These are phyloP conservation scores for Synergus japonicus DNA, from an alignment of 2,888 invertebrate genomes.

Conservation along the genomic window DNA sequence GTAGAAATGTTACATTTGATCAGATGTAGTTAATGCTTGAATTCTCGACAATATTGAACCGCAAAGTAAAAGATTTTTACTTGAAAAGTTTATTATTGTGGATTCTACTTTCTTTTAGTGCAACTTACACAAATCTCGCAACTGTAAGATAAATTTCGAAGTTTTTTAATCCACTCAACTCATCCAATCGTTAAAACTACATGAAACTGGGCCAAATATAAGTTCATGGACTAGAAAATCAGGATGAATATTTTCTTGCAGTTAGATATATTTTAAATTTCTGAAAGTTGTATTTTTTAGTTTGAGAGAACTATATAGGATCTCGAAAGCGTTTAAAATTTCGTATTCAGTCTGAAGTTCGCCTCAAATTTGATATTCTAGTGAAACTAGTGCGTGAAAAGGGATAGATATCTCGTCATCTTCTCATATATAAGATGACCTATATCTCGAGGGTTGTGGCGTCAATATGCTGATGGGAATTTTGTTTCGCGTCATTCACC, in stretches of 20 bases:
- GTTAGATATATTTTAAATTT: neutral
- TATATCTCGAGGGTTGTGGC: constrained; percentile 28
- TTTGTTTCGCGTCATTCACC: constrained; percentile 64
- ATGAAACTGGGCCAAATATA: neutral
- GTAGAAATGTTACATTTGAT: no score
- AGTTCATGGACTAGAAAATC: neutral
- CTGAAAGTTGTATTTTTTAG: neutral
- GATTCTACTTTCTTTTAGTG: no score
- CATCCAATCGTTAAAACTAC: neutral
- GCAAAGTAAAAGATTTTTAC: no score
- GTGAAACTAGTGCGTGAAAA: neutral
- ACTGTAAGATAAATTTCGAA: neutral
- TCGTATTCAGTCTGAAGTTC: neutral
- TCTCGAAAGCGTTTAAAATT: neutral
- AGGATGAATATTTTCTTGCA: neutral
- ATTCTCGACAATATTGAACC: no score
- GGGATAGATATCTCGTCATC: neutral
- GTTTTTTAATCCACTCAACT: neutral
- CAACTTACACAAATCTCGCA: neutral
- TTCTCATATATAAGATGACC: neutral
- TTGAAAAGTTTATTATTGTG: no score
- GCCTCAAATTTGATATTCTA: neutral
- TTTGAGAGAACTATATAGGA: neutral
- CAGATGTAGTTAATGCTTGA: no score
- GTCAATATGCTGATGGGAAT: constrained; percentile 67